phyloP scores from a whole-genome alignment of 1,140 invertebrate species.

The Myzus persicae region DNA sequence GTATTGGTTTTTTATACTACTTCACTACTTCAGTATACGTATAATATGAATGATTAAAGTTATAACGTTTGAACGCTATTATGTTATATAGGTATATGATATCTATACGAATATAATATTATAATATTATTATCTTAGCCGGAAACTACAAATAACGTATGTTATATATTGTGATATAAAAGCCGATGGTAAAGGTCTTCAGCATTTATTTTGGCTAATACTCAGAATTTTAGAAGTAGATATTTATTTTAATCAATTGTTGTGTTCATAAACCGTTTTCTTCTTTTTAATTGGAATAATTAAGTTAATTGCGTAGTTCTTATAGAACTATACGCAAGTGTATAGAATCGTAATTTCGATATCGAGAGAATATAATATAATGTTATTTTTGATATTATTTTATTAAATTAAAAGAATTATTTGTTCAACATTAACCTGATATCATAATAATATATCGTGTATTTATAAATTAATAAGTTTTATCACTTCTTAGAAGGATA shows the following conservation, averaged over 20 bases:
- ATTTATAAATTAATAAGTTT: not conserved
- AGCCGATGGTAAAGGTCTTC: not conserved
- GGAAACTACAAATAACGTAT: conserved; percentile 9
- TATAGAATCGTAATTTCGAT: not conserved
- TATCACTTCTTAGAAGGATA: not conserved
- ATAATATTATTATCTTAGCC: not conserved
- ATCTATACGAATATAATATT: not conserved
- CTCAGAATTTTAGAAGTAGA: not conserved
- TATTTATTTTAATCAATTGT: conserved; percentile 14
- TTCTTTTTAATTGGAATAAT: not conserved
- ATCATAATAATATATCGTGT: not conserved
- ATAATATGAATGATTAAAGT: not conserved
- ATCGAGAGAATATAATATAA: not conserved
- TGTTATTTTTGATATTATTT: not conserved
- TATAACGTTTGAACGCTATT: not conserved
- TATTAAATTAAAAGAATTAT: not conserved
- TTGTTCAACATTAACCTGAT: not conserved
- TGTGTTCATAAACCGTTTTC: not conserved
- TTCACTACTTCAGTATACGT: no score
- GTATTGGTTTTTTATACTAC: not conserved
- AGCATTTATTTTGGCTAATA: not conserved
- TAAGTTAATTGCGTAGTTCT: conserved; percentile 1
- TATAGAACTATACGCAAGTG: not conserved
- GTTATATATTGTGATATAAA: not conserved
- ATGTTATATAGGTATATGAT: not conserved